Conservation (phyloP, 2,888 invertebrate genomes). For the Uloborus plumipes region DNA sequence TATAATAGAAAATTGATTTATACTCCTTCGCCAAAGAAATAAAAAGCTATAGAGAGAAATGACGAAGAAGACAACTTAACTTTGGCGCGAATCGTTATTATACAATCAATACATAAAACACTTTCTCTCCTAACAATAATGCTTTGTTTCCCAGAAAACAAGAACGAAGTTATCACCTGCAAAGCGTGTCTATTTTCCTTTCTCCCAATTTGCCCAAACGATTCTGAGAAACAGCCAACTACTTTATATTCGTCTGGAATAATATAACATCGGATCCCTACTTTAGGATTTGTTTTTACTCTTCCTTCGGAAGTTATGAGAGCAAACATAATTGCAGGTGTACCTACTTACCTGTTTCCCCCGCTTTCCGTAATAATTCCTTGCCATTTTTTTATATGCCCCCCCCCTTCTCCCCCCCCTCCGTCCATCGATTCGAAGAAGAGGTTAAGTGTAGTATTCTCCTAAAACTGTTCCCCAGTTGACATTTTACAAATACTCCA, state of each 20-base stretch:
- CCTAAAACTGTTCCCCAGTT: neutral
- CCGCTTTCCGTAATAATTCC: neutral
- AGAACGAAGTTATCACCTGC: neutral
- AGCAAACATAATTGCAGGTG: conserved; percentile 22
- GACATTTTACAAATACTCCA: conserved; percentile 2
- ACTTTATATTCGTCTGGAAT: conserved; percentile 8
- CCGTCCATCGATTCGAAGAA: neutral
- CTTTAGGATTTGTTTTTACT: conserved; percentile 11
- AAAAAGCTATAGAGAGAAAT: neutral
- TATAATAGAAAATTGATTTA: too few species aligned
- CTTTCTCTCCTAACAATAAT: neutral
- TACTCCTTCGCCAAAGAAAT: neutral
- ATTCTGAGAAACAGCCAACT: conserved; percentile 3
- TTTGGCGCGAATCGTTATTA: neutral
- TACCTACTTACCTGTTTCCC: neutral
- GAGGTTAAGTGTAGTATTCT: neutral
- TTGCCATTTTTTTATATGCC: neutral
- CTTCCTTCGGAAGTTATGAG: conserved; percentile 9
- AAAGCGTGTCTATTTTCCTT: neutral
- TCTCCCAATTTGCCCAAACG: neutral
- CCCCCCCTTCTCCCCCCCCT: neutral
- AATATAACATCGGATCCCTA: conserved; percentile 8
- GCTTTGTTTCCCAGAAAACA: conserved; percentile 4
- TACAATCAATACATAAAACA: neutral
- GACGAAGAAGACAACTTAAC: neutral